Percentiles rank a stretch among this genome's conserved stretches.
Evolutionary conservation across 2,888 invertebrate species (phyloP).

Genomic region (Sarcophaga carnaria): DNA sequence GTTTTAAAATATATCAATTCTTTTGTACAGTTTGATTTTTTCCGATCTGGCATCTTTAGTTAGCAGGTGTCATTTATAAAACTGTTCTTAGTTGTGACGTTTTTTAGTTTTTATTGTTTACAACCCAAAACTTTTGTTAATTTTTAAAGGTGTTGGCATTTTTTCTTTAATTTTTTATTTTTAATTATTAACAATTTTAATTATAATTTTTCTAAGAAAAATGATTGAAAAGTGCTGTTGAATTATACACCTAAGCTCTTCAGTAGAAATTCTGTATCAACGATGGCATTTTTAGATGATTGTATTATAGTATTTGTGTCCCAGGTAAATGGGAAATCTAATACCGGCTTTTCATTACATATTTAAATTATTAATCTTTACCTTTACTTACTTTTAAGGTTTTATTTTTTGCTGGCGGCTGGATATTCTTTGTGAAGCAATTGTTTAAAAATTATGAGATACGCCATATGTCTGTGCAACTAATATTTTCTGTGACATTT

Average conservation of each 20-base stretch:
- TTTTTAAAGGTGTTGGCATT: conserved; percentile 36
- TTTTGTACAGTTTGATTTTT: no score
- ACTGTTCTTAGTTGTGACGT: conserved; percentile 45
- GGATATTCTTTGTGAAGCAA: conserved; percentile 99
- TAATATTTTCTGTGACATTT: conserved; percentile 97
- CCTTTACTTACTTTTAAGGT: conserved; percentile 84
- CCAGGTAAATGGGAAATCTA: conserved; percentile 83
- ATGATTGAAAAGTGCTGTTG: conserved; percentile 22
- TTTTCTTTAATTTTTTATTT: conserved; percentile 14
- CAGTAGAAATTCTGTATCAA: background rate
- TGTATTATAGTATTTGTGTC: conserved; percentile 91
- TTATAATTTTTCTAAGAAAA: conserved; percentile 21
- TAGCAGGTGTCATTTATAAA: conserved; percentile 30
- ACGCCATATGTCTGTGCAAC: conserved; percentile 95
- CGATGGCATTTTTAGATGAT: conserved; percentile 93
- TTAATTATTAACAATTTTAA: background rate
- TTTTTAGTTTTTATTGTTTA: conserved; percentile 51
- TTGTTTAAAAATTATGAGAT: conserved; percentile 99
- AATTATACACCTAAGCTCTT: background rate
- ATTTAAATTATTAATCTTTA: background rate
- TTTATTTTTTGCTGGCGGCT: conserved; percentile 97
- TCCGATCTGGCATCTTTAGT: conserved; percentile 12
- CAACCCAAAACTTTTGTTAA: conserved; percentile 37
- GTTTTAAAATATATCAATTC: no score
- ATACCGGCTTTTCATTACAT: conserved; percentile 18